phyloP scores from a whole-genome alignment of 2,113 vertebrate species.

The Gobius niger region DNA sequence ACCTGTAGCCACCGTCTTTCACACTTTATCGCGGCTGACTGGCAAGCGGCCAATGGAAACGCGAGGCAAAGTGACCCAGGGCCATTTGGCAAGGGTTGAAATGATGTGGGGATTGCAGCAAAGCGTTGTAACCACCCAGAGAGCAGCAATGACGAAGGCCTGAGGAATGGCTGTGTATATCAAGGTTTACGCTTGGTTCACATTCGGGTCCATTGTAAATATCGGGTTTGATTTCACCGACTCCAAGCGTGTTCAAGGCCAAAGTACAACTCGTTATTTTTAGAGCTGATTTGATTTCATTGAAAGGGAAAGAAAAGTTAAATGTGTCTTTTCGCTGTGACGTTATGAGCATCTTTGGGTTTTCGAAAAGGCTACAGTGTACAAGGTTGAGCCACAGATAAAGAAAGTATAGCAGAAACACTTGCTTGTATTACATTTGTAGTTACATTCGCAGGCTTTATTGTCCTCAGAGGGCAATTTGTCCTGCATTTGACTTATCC shows the following conservation, averaged over 20 bases:
- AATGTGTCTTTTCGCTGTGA: slow-evolving; percentile 27
- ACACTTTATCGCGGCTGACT: slow-evolving; percentile 33
- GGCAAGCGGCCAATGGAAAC: slow-evolving; percentile 42
- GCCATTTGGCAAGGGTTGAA: slow-evolving; percentile 43
- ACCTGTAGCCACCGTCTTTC: slow-evolving; percentile 48
- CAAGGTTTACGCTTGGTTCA: slow-evolving; percentile 9
- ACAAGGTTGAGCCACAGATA: neutral
- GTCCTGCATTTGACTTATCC: no score
- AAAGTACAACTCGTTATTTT: slow-evolving; percentile 50
- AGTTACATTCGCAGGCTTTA: no score
- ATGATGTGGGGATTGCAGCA: slow-evolving; percentile 29
- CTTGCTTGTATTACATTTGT: neutral
- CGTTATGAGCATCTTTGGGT: slow-evolving; percentile 5
- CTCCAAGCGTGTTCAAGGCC: slow-evolving; percentile 51
- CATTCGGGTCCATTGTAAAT: slow-evolving; percentile 38
- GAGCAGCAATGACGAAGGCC: slow-evolving; percentile 19
- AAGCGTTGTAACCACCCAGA: slow-evolving; percentile 28
- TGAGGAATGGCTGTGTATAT: slow-evolving; percentile 29
- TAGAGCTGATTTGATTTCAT: slow-evolving; percentile 55
- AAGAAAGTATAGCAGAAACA: neutral
- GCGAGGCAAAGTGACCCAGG: slow-evolving; percentile 20
- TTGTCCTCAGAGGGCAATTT: no score
- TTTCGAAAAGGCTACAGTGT: neutral
- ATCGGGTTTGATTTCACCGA: slow-evolving; percentile 57
- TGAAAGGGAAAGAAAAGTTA: slow-evolving; percentile 33